A percentile compares a stretch with the other conserved stretches of the same genome.
Evolutionary conservation across 2,113 vertebrate genomes (phyloP).

Genomic region (Brachyhypopomus occidentalis): DNA sequence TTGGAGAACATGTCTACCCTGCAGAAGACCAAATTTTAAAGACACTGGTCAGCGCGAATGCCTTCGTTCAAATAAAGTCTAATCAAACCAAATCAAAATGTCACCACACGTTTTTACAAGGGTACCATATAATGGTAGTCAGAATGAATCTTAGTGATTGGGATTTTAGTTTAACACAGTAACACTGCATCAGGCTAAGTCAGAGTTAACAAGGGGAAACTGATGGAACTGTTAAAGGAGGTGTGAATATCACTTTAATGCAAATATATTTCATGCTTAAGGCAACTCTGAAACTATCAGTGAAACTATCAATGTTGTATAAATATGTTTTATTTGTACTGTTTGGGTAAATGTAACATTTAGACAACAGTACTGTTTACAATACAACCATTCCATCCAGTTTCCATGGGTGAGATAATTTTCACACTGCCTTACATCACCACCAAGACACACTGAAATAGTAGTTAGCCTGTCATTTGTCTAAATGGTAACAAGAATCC

Average conservation of each 20-base stretch:
- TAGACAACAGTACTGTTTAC: too few relatives aligned
- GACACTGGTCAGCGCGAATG: constrained; percentile 4
- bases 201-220: neutral
- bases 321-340: neutral
- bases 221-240: neutral
- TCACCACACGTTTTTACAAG: neutral
- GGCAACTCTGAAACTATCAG: neutral
- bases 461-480: too few relatives aligned
- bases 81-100: neutral
- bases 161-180: neutral
- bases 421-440: too few relatives aligned
- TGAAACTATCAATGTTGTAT: too few relatives aligned
- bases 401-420: too few relatives aligned
- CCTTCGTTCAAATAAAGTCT: too few relatives aligned
- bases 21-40: constrained; percentile 13
- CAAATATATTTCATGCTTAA: neutral
- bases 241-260: neutral
- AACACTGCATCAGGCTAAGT: neutral
- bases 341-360: neutral
- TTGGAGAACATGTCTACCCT: constrained; percentile 79
- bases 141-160: neutral
- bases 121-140: neutral
- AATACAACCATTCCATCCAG: too few relatives aligned
- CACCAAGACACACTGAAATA: too few relatives aligned
- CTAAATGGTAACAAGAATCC: too few relatives aligned